phyloP scores from a whole-genome alignment of 2,888 invertebrate species.

The Spilarctia lutea region DNA sequence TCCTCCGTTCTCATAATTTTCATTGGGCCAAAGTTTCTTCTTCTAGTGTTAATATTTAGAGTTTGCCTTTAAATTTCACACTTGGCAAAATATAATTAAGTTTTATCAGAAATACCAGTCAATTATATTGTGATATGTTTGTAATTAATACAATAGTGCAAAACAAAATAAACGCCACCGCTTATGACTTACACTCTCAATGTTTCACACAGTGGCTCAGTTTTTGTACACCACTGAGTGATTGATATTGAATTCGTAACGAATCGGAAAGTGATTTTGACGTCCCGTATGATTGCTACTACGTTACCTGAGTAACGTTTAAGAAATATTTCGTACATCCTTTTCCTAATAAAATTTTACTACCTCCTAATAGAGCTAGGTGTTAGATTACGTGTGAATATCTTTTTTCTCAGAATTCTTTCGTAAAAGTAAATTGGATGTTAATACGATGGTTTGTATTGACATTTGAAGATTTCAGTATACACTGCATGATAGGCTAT shows the following conservation, averaged over 20 bases:
- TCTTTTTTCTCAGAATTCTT: conserved; percentile 16
- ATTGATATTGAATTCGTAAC: conserved; percentile 79
- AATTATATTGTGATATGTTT: too few species aligned
- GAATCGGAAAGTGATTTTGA: conserved; percentile 77
- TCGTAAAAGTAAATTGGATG: conserved; percentile 24
- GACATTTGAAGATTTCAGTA: conserved; percentile 14
- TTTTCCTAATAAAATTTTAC: conserved; percentile 43
- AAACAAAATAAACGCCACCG: conserved; percentile 28
- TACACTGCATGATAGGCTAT: conserved; percentile 1
- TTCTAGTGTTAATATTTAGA: too few species aligned
- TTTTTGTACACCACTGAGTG: conserved; percentile 57
- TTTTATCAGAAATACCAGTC: too few species aligned
- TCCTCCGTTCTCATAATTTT: too few species aligned
- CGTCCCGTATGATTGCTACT: conserved; percentile 67
- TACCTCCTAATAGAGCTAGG: conserved; percentile 39
- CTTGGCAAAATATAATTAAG: not conserved
- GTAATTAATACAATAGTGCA: not conserved
- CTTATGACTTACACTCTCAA: conserved; percentile 43
- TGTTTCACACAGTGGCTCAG: conserved; percentile 60
- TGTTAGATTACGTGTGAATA: conserved; percentile 39
- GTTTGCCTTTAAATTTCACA: not conserved
- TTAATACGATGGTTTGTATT: conserved; percentile 24
- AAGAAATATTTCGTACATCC: conserved; percentile 38
- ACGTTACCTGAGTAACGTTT: conserved; percentile 43
- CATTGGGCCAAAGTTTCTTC: too few species aligned